phyloP scores from a whole-genome alignment of 2,888 invertebrate species.

The Ariolimax columbianus region DNA sequence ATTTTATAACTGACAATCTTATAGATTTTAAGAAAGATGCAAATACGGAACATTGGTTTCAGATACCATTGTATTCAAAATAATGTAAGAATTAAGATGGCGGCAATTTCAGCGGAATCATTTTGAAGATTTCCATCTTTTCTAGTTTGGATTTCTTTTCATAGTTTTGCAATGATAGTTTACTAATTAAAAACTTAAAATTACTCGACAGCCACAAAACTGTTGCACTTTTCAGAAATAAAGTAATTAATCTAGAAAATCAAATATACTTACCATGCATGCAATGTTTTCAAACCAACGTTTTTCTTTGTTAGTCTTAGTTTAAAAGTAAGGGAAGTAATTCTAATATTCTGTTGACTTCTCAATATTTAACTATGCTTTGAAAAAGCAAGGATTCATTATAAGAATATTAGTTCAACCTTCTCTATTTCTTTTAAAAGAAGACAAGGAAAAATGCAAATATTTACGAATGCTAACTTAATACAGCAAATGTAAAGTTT shows the following conservation, averaged over 20 bases:
- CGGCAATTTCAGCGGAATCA: neutral
- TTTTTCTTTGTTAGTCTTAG: neutral
- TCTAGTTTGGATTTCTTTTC: neutral
- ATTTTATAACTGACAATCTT: too few species aligned
- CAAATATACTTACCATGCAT: neutral
- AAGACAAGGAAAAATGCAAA: too few species aligned
- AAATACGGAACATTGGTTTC: neutral
- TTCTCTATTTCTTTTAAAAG: too few species aligned
- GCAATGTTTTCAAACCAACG: neutral
- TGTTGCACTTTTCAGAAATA: neutral
- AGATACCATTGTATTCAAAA: neutral
- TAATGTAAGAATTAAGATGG: constrained; percentile 27
- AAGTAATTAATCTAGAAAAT: neutral
- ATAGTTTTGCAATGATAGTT: neutral
- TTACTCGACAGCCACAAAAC: too few species aligned
- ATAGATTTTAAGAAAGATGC: too few species aligned
- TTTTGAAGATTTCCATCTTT: neutral
- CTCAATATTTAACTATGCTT: too few species aligned
- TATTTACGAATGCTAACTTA: too few species aligned
- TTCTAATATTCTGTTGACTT: too few species aligned
- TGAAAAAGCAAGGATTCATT: too few species aligned
- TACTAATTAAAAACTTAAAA: too few species aligned
- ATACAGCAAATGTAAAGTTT: too few species aligned
- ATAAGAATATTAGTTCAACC: too few species aligned
- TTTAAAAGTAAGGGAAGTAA: constrained; percentile 18